Evolutionary conservation across 2,888 invertebrate species (phyloP), one percentile per base, ranked within the genome.

Genomic region (Leucozona laternaria): DNA sequence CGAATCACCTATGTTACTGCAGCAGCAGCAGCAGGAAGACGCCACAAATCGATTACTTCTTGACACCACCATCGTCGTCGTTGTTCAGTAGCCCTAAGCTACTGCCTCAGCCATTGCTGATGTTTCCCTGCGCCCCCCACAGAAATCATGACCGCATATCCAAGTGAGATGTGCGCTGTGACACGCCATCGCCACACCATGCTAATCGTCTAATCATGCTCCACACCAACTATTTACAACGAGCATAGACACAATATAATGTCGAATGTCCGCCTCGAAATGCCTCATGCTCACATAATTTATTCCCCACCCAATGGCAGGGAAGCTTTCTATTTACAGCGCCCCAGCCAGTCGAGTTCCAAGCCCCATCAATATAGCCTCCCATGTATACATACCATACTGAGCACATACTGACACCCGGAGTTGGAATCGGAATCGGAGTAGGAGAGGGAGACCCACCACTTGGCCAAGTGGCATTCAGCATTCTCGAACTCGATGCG

Each of bases 241-340:
- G 22, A 77, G 58, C 66, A 72, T 72, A 81, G 81, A 81, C 82
- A 86, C 71, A 86, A 66, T 76, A 82, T 72, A 86, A 86, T 86
- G 86, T 86, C 82, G 78, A 86, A 86, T 86, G 86, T 86, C 86
- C 86, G 86, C 86, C 86, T 86, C 75, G 75, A 86, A 86, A 86
- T 86, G 71, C 71, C 82, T 86, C 78, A 82, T 78, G 82, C 86
- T 86, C 86, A 82, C 86, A 86, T 86, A 82, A 86, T 86, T 86
- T 82, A 86, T 86, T 86, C 86, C 79, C 78, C 86, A 86, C 86
- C 86, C 86, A 86, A 86, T 86, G 75, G 82, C 86, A 86, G 82
- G 79, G 75, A 79, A 86, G 86, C 82, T 86, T 82, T 86, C 86
- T 86, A 86, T 86, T 86, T 86, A 86, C 86, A 78, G 78, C 82